Percentiles rank a stretch among this genome's conserved stretches.
These are phyloP conservation scores for Metopia argyrocephala DNA, from an alignment of 2,888 invertebrate species.

Conservation along the genomic window DNA sequence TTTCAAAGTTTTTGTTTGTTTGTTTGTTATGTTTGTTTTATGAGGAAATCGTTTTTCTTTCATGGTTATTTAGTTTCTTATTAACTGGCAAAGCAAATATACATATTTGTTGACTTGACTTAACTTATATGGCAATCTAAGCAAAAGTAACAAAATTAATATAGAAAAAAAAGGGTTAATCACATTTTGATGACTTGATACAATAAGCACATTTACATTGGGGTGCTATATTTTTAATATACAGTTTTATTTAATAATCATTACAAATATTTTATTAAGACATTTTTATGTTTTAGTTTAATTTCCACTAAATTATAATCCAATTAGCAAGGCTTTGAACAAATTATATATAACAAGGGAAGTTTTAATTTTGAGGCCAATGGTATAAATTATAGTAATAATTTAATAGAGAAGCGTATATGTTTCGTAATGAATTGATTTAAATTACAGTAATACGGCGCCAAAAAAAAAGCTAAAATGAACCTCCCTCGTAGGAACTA, in stretches of 20 bases:
- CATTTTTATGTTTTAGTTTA: slow-evolving; percentile 9
- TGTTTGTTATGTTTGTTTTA: slow-evolving; percentile 30
- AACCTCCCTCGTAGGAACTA: no score
- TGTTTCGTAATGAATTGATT: slow-evolving; percentile 7
- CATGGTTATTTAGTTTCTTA: no score
- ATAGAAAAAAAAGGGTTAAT: slow-evolving; percentile 70
- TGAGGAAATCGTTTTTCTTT: slow-evolving; percentile 53
- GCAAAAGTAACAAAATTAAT: neutral
- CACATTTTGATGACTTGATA: slow-evolving; percentile 75
- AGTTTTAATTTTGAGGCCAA: slow-evolving; percentile 16
- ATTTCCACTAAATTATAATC: slow-evolving; percentile 45
- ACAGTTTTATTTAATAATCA: neutral
- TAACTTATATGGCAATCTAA: no score
- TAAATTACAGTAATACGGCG: slow-evolving; percentile 8
- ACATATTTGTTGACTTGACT: no score
- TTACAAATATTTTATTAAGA: slow-evolving; percentile 23
- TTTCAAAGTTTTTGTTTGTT: neutral
- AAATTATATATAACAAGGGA: no score
- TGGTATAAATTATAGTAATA: slow-evolving; percentile 9
- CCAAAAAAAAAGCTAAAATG: no score
- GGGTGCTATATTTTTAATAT: neutral
- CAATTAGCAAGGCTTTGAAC: slow-evolving; percentile 38
- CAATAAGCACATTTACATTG: slow-evolving; percentile 25
- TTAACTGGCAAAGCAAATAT: no score
- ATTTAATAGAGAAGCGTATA: no score